phyloP scores from a whole-genome alignment of 2,113 vertebrate species.

The Toxostoma redivivum region DNA sequence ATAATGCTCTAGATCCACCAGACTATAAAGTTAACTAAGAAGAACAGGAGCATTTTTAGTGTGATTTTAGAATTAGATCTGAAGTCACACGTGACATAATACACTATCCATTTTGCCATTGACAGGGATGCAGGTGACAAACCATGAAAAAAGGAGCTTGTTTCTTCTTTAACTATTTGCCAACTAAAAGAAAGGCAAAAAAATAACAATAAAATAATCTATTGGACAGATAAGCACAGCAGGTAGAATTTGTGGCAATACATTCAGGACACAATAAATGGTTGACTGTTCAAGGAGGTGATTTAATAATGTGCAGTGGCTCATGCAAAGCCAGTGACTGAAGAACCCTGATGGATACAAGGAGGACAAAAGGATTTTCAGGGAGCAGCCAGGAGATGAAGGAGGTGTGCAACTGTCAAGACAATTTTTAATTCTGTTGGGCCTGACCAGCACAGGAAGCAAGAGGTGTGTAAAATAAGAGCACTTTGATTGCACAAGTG shows the following conservation, averaged over 20 bases:
- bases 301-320: neutral
- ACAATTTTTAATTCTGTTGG: neutral
- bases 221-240: fast-evolving
- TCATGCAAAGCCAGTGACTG: neutral
- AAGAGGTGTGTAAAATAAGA: neutral
- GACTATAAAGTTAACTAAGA: neutral
- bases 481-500: neutral
- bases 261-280: neutral
- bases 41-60: neutral
- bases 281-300: neutral
- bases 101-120: neutral
- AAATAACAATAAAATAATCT: neutral
- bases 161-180: neutral
- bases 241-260: neutral
- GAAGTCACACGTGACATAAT: fast-evolving
- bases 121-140: neutral
- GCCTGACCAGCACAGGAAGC: neutral
- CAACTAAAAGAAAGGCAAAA: neutral
- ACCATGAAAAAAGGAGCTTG: fast-evolving
- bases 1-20: neutral
- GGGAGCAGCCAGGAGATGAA: neutral
- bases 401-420: neutral
- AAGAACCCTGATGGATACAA: neutral
- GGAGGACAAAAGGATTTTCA: neutral
- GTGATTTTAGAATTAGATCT: neutral